Percentiles rank a stretch among this genome's conserved stretches.
phyloP scores from a whole-genome alignment of 2,888 invertebrate species.

The Drosophila austrosaltans region DNA sequence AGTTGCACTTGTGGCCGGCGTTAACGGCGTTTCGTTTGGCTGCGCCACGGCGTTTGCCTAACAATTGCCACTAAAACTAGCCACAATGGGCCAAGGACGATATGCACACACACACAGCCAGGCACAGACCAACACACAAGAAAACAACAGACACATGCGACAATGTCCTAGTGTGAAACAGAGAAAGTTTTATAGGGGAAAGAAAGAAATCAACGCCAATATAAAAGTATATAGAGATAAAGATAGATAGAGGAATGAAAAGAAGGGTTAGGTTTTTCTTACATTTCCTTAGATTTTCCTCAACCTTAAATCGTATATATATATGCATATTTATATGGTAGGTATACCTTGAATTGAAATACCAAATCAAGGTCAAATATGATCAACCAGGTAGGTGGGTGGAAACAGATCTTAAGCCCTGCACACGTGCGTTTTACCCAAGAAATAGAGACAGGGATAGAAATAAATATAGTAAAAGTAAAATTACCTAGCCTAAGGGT shows the following conservation, averaged over 20 bases:
- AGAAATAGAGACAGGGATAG: not conserved
- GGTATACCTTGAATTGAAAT: constrained; percentile 5
- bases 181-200: constrained; percentile 1
- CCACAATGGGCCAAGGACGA: constrained; percentile 44
- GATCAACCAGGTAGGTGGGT: not conserved
- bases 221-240: not conserved
- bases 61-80: constrained; percentile 29
- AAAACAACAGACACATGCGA: not conserved
- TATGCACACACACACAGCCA: not conserved
- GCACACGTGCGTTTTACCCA: constrained; percentile 12
- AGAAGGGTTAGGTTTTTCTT: constrained; percentile 2
- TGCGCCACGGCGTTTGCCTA: constrained; percentile 51
- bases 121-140: not conserved
- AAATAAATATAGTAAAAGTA: not conserved
- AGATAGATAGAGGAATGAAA: not conserved
- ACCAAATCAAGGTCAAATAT: constrained; percentile 13
- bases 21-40: constrained; percentile 48
- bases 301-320: not conserved
- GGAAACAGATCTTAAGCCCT: not conserved
- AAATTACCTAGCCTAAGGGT: constrained; percentile 4
- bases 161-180: not conserved
- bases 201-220: constrained; percentile 5
- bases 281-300: not conserved
- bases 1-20: constrained; percentile 43
- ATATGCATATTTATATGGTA: not conserved